These are phyloP conservation scores for Falco concolor DNA, from an alignment of 2,797 vertebrate genomes.

Conservation along the genomic window DNA sequence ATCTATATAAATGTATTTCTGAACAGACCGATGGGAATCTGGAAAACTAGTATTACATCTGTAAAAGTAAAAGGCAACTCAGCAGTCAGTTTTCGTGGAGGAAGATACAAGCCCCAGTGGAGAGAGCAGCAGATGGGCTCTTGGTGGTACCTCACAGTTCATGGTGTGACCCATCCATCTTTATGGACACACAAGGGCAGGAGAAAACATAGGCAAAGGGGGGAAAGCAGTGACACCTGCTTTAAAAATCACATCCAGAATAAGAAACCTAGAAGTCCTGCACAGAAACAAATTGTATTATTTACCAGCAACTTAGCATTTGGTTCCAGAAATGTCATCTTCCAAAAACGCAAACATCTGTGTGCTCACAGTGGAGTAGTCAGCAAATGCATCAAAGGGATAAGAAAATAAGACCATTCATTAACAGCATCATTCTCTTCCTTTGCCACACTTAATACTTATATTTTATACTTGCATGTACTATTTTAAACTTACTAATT, in stretches of 20 bases:
- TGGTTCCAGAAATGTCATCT: slow-evolving; percentile 67
- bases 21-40: not conserved
- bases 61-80: not conserved
- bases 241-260: slow-evolving; percentile 1
- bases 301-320: slow-evolving; percentile 67
- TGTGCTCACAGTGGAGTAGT: not conserved
- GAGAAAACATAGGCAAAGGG: not conserved
- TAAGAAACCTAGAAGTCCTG: slow-evolving; percentile 24
- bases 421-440: not conserved
- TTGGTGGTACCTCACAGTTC: not conserved
- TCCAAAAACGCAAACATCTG: slow-evolving; percentile 67
- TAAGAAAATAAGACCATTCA: slow-evolving; percentile 10
- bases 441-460: slow-evolving; percentile 35
- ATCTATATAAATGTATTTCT: not conserved
- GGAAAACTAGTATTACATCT: not conserved
- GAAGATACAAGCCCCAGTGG: fast-evolving
- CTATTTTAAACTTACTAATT: slow-evolving; percentile 66
- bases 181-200: not conserved
- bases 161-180: not conserved
- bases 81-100: not conserved
- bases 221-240: not conserved
- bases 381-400: slow-evolving; percentile 16
- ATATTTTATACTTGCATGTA: slow-evolving; percentile 28
- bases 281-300: slow-evolving; percentile 51
- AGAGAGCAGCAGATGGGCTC: not conserved